These are phyloP conservation scores for Calypte anna DNA, from an alignment of 2,113 vertebrate genomes.

Conservation along the genomic window DNA sequence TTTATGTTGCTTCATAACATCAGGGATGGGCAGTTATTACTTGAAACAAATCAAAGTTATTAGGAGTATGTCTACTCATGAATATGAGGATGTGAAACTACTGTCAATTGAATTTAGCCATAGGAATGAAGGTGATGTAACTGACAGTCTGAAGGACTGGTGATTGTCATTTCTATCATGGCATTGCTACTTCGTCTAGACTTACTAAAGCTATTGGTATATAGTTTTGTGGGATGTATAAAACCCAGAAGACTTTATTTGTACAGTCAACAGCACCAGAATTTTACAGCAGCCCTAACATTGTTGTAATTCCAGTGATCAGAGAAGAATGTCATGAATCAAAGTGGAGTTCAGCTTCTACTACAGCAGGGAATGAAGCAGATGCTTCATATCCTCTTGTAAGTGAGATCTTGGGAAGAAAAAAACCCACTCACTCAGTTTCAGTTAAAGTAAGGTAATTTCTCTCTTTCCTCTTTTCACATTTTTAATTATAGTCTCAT, in stretches of 20 bases:
- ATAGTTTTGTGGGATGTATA: background rate
- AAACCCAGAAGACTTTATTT: background rate
- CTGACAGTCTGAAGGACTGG: background rate
- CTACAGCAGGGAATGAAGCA: background rate
- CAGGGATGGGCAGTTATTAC: background rate
- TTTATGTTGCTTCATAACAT: background rate
- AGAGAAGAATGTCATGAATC: background rate
- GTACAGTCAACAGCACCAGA: background rate
- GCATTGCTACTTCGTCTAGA: background rate
- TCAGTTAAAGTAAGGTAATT: background rate
- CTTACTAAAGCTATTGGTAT: background rate
- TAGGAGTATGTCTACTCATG: background rate
- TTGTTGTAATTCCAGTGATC: background rate
- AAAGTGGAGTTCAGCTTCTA: background rate
- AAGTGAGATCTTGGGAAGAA: background rate
- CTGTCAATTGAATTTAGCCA: background rate
- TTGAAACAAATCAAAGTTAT: background rate
- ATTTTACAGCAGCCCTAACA: background rate
- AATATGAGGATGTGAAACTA: background rate
- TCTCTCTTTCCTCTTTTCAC: background rate
- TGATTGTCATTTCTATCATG: background rate
- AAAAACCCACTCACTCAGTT: background rate
- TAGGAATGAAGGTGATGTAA: background rate
- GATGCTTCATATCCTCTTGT: background rate
- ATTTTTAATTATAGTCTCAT: background rate